Evolutionary conservation across 1,140 invertebrate genomes (phyloP), one percentile per base, ranked within the genome.

Genomic region (Diachasmimorpha longicaudata): DNA sequence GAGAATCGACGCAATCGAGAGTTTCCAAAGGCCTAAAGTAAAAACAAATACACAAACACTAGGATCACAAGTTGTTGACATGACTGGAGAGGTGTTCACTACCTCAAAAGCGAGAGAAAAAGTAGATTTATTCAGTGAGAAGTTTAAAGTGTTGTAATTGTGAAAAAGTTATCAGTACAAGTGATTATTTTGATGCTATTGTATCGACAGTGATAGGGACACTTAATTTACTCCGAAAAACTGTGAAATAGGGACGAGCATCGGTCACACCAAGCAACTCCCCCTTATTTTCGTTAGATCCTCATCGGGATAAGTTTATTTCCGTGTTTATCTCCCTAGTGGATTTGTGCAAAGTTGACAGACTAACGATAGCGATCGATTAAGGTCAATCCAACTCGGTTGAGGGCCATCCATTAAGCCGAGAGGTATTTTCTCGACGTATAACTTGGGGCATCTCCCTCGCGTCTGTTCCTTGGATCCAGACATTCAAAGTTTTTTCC

Each of bases 21-120:
- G 66, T 68, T 68, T 68, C 66, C 66, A 68, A 37, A 68, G 66
- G 66, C 66, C 66, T 68, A 68, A 68, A 19, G 0, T 8, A 37
- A 39, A 39, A 37, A 63, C 19, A 19, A 63, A 11, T 13, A 63
- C 19, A 25, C 8, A 6, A 25, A 63, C 2, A 23, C 11, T 31
- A 63, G n/a, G 48, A 55, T 55, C 1, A 55, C 1, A 55, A 55
- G 48, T 63, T 58, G 52, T 58, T 63, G 58, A 63, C 14, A 8
- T 25, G 58, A 63, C 4, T 19, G 2, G 11, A 63, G 23, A 63
- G 14, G 13, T 9, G 1, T 25, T 25, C 21, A 13, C 4, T 63
- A 63, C 23, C 58, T 63, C 58, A 25, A 25, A 25, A 23, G 0
- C 4, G 10, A 63, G 6, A 25, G 0, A 14, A 63, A 25, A 4